Base-by-base conservation (phyloP, 2,888 invertebrate genomes). In the Eilema griseolum region DNA sequence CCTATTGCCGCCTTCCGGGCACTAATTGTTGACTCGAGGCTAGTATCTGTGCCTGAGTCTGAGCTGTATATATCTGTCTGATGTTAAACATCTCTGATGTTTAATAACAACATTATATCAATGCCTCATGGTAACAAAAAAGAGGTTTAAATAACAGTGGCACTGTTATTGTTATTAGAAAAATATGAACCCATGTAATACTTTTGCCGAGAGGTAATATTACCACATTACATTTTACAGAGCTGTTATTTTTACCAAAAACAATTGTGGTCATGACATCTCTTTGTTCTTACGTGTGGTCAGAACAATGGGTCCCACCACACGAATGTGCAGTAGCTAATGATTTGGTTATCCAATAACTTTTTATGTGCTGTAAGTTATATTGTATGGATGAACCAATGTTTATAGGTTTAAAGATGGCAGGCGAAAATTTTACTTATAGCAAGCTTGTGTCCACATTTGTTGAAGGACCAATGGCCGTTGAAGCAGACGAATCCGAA, bases 271-370 rank as follows among this genome's bases (percentile, higher is more conserved):
- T 79, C 41, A 67, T 70, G 73, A 76, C 64, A 63, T 70, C 69
- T 75, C 77, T 74, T 82, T 83, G 84, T 83, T 77, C 78, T 33
- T 73, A 41, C 66, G 79, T 79, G 84, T 83, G 84, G 81, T 76
- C 75, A 52, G 67, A 71, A 80, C 79, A 82, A 83, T 76, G 70
- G 76, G 74, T 56, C 65, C 71, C 65, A 82, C 83, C 81, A 71
- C 80, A 83, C 61, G 75, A 83, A 80, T 80, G 79, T 77, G 75
- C 83, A 79, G 83, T 83, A 83, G 83, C 83, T 76, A 80, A 82
- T 82, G 80, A 78, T 83, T 82, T 76, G 63, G 75, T 71, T 75
- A 65, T 61, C 61, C 78, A 82, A 77, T 81, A 77, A 80, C 72
- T 77, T 82, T 83, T 83, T 83, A 82, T 80, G 83, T 65, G 77